phyloP scores from a whole-genome alignment of 1,140 invertebrate genomes.

The Papilio polyxenes region DNA sequence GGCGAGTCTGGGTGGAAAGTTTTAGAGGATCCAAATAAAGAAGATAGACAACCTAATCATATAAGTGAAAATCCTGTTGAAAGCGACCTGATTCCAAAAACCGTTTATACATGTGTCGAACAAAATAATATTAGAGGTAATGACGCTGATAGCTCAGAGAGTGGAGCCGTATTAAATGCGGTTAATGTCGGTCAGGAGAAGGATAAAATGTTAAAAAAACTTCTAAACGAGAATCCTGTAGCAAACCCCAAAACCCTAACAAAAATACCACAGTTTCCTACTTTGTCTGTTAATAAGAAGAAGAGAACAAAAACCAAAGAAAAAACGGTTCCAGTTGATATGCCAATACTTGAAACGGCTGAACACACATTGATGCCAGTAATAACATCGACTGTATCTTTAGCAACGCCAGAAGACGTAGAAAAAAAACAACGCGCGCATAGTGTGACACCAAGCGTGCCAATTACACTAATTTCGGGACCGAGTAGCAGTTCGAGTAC shows the following conservation, averaged over 20 bases:
- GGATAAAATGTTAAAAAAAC: constrained; percentile 45
- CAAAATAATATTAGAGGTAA: not conserved
- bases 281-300: not conserved
- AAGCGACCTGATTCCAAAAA: not conserved
- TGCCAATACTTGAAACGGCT: constrained; percentile 26
- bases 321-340: not conserved
- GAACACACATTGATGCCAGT: constrained; percentile 50
- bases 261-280: constrained; percentile 49
- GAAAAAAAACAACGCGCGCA: constrained; percentile 32
- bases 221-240: constrained; percentile 68
- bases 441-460: not conserved
- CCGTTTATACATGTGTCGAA: not conserved
- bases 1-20: constrained; percentile 48
- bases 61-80: not conserved
- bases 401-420: constrained; percentile 44
- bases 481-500: not conserved
- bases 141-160: not conserved
- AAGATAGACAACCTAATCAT: not conserved
- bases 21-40: constrained; percentile 31
- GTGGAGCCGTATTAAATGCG: not conserved
- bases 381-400: constrained; percentile 61
- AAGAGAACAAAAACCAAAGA: constrained; percentile 10
- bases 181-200: not conserved
- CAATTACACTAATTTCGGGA: not conserved
- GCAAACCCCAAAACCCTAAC: constrained; percentile 70